Conservation (phyloP, 1,140 invertebrate genomes). For the Venustaconcha ellipsiformis region DNA sequence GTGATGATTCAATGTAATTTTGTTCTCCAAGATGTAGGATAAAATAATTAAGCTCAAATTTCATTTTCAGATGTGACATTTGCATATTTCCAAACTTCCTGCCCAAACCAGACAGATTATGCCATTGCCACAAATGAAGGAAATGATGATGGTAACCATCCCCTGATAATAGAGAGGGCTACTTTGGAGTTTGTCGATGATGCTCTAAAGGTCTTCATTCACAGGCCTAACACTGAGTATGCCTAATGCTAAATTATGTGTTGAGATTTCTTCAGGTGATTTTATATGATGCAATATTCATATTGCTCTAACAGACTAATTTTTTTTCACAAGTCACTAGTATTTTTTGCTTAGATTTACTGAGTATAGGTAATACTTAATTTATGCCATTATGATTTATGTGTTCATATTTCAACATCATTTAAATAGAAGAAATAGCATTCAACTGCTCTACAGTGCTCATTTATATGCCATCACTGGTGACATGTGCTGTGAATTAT, state of each 20-base stretch:
- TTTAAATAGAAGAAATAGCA: not conserved
- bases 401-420: not conserved
- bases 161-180: slow-evolving; percentile 28
- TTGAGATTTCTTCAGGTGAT: not conserved
- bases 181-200: slow-evolving; percentile 33
- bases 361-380: not conserved
- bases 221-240: slow-evolving; percentile 52
- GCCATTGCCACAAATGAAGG: slow-evolving; percentile 42
- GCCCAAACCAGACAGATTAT: slow-evolving; percentile 35
- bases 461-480: no score
- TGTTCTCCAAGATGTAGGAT: no score
- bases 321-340: not conserved
- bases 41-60: no score
- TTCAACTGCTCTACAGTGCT: no score
- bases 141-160: slow-evolving; percentile 57
- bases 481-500: no score
- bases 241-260: not conserved
- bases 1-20: no score
- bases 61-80: slow-evolving; percentile 45
- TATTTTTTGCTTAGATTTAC: not conserved
- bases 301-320: not conserved
- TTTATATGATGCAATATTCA: not conserved
- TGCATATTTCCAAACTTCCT: slow-evolving; percentile 32
- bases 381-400: not conserved
- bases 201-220: slow-evolving; percentile 38